Base-by-base conservation (phyloP, 2,113 vertebrate genomes). In the Podiceps cristatus region DNA sequence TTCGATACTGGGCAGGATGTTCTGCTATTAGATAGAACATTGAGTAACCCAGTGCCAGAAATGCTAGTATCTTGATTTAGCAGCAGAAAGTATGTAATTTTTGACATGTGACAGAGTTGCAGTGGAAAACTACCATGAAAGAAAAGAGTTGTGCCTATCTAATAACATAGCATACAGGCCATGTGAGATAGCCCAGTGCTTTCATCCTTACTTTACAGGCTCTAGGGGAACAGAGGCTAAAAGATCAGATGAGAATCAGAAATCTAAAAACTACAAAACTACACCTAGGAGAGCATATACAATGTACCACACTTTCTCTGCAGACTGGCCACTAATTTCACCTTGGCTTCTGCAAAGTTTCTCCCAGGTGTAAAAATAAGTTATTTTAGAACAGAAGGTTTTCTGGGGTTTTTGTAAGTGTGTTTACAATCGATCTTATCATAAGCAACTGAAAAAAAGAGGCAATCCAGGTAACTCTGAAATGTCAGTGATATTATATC, bases 251-350 rank as follows among this genome's bases (percentile, higher is more conserved):
- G 37, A 87, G n/a, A 91, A 93, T 52, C 60, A 55, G 73, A 76
- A 52, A 93, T 63, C 64, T 72, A 42, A 89, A 94, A 92, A 55
- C 77, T 62, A 66, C 29, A 85, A 53, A 95, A 88, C 42, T 95
- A 53, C 45, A 56, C 62, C 66, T 83, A 60, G 52, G 81, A 90
- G 60, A 83, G 37, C 1, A 3, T 22, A 83, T 17, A 68, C 13
- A 17, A 29, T 25, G 49, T 7, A 69, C 22, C 55, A 42, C 35
- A 7, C 42, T 59, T 55, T 52, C 55, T 80, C 52, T 59, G 50
- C 59, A 92, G 37, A 59, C 16, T 52, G 63, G 76, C n/a, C 29
- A 23, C 44, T 81, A 71, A 93, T 84, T 88, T 79, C 44, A 92
- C 37, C 82, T 63, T 78, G 47, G 72, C 73, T 93, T 89, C 72